Evolutionary conservation across 2,797 vertebrate species (phyloP).

Genomic region (Hyperoplus immaculatus): DNA sequence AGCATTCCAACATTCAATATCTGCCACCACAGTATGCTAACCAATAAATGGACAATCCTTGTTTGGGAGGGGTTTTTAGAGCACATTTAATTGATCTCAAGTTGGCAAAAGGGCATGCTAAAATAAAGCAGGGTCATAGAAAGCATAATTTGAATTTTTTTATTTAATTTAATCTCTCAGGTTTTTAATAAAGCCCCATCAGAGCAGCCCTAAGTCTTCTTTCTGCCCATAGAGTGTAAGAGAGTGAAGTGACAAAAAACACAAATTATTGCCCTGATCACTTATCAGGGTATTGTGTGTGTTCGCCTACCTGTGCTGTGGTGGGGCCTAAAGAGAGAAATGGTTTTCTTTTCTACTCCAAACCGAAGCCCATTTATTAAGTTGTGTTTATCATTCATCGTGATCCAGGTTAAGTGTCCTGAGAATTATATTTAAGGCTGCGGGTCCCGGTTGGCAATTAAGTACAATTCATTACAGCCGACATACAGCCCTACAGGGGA

Average conservation of each 20-base stretch:
- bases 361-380: constrained; percentile 77
- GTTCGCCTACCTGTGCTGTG: constrained; percentile 47
- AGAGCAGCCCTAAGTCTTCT: constrained; percentile 9
- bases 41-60: background rate
- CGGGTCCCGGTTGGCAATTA: constrained; percentile 83
- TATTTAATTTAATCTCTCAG: constrained; percentile 3
- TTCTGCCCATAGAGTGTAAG: constrained; percentile 12
- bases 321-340: constrained; percentile 53
- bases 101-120: constrained; percentile 10
- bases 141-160: background rate
- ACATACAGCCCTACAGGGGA: constrained; percentile 74
- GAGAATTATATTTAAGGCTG: constrained; percentile 84
- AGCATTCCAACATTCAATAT: no score
- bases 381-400: constrained; percentile 82
- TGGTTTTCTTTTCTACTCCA: constrained; percentile 60
- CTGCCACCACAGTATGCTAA: background rate
- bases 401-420: constrained; percentile 84
- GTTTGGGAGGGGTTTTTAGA: background rate
- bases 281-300: constrained; percentile 19
- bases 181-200: constrained; percentile 18
- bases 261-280: constrained; percentile 46
- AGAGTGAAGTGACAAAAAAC: constrained; percentile 29
- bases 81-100: constrained; percentile 8
- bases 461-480: constrained; percentile 85
- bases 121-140: background rate